Base-by-base conservation (phyloP, 2,797 vertebrate species). In the Aeoliscus strigatus region DNA sequence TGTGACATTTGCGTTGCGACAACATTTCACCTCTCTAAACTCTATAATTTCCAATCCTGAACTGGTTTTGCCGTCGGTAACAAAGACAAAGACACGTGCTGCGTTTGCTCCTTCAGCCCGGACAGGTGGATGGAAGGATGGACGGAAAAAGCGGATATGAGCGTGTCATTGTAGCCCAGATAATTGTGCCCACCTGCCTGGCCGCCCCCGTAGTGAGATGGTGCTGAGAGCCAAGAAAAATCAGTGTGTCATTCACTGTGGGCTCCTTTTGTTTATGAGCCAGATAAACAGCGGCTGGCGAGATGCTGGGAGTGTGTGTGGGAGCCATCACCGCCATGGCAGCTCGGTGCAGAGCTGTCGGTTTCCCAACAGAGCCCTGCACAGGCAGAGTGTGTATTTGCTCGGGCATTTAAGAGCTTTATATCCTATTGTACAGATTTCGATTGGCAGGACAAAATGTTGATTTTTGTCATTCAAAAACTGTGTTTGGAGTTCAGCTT, bases 181-280 rank as follows among this genome's bases (percentile, higher is more conserved):
- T 26, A 35, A 52, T 50, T 41, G 33, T 70, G 63, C 53, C 51
- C 44, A 61, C 46, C 56, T 68, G 56, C 48, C 36, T 49, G 26
- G 45, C 58, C 59, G 57, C 59, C 66, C 55, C 57, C 18, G 9
- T 26, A 56, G 40, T 8, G 6, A 59, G 41, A 51, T 58, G 42
- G 48, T 25, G 11, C 35, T 39, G 13, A 2, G 24, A 53, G 52
- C 62, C n/a, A 36, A 62, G 40, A 56, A 61, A 60, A 36, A 25
- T 50, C 47, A 32, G 24, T 28, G 31, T 31, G 39, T 50, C 53
- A 57, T 54, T 65, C 63, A 48, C 30, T 60, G 65, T 77, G 63
- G 54, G 59, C 62, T 27, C 35, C 47, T 75, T 75, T 77, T 78
- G 65, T 79, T 52, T 53, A 39, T 32, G 32, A 33, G 39, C 39